Evolutionary conservation across 1,140 invertebrate genomes (phyloP).

Genomic region (Formica selysi): DNA sequence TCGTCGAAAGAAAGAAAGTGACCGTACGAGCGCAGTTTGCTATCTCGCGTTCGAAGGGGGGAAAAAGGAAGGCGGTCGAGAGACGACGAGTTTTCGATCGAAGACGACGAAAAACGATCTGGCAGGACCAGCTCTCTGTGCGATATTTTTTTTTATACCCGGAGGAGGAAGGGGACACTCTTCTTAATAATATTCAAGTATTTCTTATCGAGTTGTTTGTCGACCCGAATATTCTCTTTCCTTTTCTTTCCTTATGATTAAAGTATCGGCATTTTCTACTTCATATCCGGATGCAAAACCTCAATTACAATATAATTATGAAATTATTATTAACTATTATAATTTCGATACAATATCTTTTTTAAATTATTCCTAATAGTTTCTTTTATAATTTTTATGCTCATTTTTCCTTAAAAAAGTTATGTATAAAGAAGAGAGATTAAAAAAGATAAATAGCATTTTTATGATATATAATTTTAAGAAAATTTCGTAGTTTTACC

Average conservation of each 20-base stretch:
- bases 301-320: neutral
- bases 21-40: constrained; percentile 10
- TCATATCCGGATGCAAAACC: neutral
- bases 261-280: neutral
- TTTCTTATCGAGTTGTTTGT: constrained; percentile 2
- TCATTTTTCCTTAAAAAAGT: neutral
- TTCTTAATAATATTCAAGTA: constrained; percentile 14
- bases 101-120: constrained; percentile 35
- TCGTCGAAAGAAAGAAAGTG: constrained; percentile 61
- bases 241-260: neutral
- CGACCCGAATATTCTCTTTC: neutral
- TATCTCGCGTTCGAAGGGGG: neutral
- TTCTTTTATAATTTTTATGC: too few relatives aligned
- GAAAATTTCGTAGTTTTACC: too few relatives aligned
- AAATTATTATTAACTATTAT: neutral
- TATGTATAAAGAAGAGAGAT: neutral
- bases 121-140: constrained; percentile 27
- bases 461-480: neutral
- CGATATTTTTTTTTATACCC: too few relatives aligned
- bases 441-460: neutral
- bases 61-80: constrained; percentile 21
- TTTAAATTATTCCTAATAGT: too few relatives aligned
- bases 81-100: constrained; percentile 48
- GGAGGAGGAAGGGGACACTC: too few relatives aligned
- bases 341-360: too few relatives aligned